Base-by-base conservation (phyloP, 37 sponge, comb jelly and placozoan species). In the Chondrilla cf. caribensis region DNA sequence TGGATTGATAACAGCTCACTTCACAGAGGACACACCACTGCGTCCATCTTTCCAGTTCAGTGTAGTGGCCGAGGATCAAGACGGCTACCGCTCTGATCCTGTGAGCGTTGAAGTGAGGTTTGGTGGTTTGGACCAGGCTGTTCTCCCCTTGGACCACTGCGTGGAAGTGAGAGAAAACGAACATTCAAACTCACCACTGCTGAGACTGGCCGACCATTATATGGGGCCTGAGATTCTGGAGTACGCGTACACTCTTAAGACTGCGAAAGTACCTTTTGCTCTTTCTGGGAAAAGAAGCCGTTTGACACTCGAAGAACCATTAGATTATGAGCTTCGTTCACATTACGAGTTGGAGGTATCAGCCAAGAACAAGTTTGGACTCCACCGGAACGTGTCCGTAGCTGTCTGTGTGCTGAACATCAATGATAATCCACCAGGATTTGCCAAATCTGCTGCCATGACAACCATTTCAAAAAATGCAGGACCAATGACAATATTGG, bases 351-450 rank as follows among this genome's bases (percentile, higher is more conserved):
- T 82, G 14, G 18, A n/a, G 2, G 70, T 89, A 3, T 3, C 40
- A 33, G 90, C 86, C 21, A 79, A 31, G 8, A 89, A 85, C 55
- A 42, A 58, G 24, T 55, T 85, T 25, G 82, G 79, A 25, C 31
- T 60, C 0, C 14, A 29, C 9, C 37, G 82, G 8, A 22, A 25
- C 17, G 78, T 87, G 25, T 28, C 73, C 1, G 25, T 87, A 5
- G 29, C 83, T 31, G 38, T 91, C 26, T 91, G 88, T 83, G 85
- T 83, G 19, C 51, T 33, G 47, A 91, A 91, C 36, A 22, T 82
- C 19, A 87, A 91, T 78, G 92, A 91, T 38, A 85, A 85, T 40
- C 92, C 88, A 36, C 84, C 88, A 31, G n/a, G 65, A 2, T 87
- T 91, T 78, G 59, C 58, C 26, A 32, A 78, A 7, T 54, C 77